phyloP scores from a whole-genome alignment of 2,888 invertebrate species.

The Luffia ferchaultella region DNA sequence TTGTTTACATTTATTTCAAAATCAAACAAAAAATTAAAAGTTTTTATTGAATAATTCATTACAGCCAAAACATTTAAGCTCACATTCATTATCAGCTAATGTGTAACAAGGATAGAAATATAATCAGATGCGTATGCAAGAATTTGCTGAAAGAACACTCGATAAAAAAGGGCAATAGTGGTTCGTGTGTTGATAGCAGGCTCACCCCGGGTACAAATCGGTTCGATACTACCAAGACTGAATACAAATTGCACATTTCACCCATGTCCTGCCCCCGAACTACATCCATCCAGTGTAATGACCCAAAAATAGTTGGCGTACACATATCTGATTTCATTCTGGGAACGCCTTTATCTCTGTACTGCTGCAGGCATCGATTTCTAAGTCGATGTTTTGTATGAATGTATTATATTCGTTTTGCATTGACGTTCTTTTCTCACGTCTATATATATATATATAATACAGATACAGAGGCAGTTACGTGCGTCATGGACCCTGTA shows the following conservation, averaged over 20 bases:
- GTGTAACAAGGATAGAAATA: not conserved
- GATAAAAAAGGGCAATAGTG: not conserved
- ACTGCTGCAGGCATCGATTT: not conserved
- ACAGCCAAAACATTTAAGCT: too few species aligned
- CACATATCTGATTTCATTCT: slow-evolving; percentile 3
- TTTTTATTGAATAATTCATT: too few species aligned
- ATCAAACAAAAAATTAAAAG: too few species aligned
- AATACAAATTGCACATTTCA: slow-evolving; percentile 32
- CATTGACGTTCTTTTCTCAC: too few species aligned
- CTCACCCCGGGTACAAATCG: slow-evolving; percentile 25
- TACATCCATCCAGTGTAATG: slow-evolving; percentile 20
- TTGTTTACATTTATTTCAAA: too few species aligned
- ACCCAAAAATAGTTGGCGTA: slow-evolving; percentile 15
- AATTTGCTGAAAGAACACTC: not conserved
- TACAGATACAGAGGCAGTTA: too few species aligned
- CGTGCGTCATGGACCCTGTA: too few species aligned
- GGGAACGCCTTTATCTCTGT: slow-evolving; percentile 16
- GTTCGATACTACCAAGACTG: slow-evolving; percentile 20
- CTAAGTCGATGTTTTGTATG: too few species aligned
- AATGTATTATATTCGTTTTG: too few species aligned
- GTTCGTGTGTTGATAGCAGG: slow-evolving; percentile 5
- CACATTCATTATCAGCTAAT: too few species aligned
- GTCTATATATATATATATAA: too few species aligned
- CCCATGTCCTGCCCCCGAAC: slow-evolving; percentile 18
- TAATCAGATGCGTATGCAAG: not conserved